Conservation (phyloP, 2,888 invertebrate genomes). For the Halictus ligatus region DNA sequence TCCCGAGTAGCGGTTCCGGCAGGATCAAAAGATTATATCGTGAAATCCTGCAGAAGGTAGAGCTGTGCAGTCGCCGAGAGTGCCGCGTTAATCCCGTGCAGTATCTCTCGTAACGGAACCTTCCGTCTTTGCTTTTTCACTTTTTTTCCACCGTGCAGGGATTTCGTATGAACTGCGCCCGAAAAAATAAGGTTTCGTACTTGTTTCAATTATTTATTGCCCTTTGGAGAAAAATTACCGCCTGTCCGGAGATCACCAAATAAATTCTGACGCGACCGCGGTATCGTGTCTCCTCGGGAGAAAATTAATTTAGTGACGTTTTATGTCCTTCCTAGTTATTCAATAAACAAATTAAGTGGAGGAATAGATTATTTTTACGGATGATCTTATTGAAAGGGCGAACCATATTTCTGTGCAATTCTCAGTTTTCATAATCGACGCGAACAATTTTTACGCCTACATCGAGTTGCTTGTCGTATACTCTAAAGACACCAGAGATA, state of each 20-base stretch:
- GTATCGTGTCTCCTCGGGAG: too few relatives aligned
- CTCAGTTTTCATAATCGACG: too few relatives aligned
- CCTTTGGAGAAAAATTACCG: background rate
- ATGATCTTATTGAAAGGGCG: too few relatives aligned
- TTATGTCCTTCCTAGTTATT: background rate
- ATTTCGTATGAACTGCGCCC: background rate
- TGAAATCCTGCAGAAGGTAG: conserved; percentile 42
- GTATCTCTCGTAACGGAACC: conserved; percentile 30
- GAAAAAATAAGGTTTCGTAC: background rate
- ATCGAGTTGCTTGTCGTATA: too few relatives aligned
- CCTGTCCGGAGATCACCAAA: background rate
- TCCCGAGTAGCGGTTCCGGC: conserved; percentile 31
- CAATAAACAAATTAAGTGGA: too few relatives aligned
- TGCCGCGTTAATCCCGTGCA: conserved; percentile 33
- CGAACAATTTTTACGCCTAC: too few relatives aligned
- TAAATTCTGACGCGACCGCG: background rate
- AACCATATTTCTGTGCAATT: too few relatives aligned
- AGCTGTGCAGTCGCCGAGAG: conserved; percentile 16
- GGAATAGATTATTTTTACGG: too few relatives aligned
- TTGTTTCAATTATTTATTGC: conserved; percentile 13
- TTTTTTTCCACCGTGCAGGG: background rate
- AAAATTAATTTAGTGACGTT: background rate
- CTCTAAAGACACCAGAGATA: background rate
- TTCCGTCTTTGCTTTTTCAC: background rate
- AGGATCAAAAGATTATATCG: conserved; percentile 51